phyloP scores from a whole-genome alignment of 2,888 invertebrate genomes.

The Melanostoma mellinum region DNA sequence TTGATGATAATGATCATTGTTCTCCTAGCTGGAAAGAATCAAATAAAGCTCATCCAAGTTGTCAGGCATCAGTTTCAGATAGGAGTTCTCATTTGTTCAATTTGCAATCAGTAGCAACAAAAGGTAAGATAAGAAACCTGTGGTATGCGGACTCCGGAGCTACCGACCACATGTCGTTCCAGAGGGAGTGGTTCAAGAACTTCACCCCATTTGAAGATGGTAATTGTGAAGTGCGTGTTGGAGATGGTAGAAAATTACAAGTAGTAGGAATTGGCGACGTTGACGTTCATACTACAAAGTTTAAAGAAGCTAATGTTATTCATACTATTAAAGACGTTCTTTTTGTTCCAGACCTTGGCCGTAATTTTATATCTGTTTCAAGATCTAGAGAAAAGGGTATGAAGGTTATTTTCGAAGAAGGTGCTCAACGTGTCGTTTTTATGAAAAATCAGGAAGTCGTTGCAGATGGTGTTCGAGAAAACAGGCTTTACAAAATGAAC shows the following conservation, averaged over 20 bases:
- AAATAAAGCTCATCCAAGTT: neutral
- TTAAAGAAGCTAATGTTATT: conserved; percentile 29
- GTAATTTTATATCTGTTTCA: conserved; percentile 58
- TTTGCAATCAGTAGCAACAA: conserved; percentile 23
- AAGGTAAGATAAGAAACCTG: conserved; percentile 35
- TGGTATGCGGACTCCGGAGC: conserved; percentile 73
- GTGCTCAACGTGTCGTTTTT: conserved; percentile 51
- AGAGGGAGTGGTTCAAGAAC: conserved; percentile 51
- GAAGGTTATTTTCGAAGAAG: conserved; percentile 56
- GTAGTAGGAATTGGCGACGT: conserved; percentile 63
- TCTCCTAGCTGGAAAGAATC: conserved; percentile 24
- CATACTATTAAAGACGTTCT: conserved; percentile 61
- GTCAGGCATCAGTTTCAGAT: conserved; percentile 1
- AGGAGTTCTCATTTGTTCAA: conserved; percentile 46
- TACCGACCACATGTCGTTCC: conserved; percentile 72
- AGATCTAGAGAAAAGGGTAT: conserved; percentile 52
- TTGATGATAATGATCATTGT: conserved; percentile 13
- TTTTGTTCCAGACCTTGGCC: conserved; percentile 58
- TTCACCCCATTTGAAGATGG: conserved; percentile 23
- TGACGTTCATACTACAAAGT: conserved; percentile 48
- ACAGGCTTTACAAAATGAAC: conserved; percentile 61
- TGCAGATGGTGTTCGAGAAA: conserved; percentile 56
- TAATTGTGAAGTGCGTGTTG: conserved; percentile 51
- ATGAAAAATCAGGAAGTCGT: conserved; percentile 47
- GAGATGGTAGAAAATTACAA: conserved; percentile 58